Evolutionary conservation across 2,888 invertebrate species (phyloP).

Genomic region (Andricus quercusramuli): DNA sequence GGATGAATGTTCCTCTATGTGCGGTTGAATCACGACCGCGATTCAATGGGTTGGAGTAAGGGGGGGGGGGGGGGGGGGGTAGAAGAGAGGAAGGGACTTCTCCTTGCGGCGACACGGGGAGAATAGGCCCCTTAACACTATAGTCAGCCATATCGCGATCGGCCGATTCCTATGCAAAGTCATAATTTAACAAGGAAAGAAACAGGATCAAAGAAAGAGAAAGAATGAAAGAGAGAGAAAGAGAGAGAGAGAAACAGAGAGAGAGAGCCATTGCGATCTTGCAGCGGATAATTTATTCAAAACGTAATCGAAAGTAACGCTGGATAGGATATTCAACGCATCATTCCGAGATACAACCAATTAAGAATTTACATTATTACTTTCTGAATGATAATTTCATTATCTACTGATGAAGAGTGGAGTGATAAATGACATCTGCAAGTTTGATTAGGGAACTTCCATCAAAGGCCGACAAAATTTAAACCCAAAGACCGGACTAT

Average conservation of each 20-base stretch:
- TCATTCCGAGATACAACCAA: slow-evolving; percentile 12
- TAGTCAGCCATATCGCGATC: slow-evolving; percentile 52
- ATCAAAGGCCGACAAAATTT: too few species aligned
- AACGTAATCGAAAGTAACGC: slow-evolving; percentile 31
- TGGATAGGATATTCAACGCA: background rate
- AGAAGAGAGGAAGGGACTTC: slow-evolving; percentile 42
- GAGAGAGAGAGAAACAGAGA: slow-evolving; percentile 4
- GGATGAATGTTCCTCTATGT: slow-evolving; percentile 54
- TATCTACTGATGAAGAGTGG: background rate
- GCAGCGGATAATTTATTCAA: slow-evolving; percentile 22
- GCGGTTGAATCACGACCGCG: slow-evolving; percentile 57
- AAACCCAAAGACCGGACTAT: too few species aligned
- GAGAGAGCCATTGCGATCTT: slow-evolving; percentile 16
- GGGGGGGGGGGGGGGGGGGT: slow-evolving; percentile 38
- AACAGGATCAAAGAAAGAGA: slow-evolving; percentile 41
- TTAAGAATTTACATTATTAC: slow-evolving; percentile 25
- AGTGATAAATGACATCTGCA: background rate
- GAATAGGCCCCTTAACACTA: slow-evolving; percentile 46
- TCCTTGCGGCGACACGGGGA: slow-evolving; percentile 50
- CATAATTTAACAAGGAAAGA: slow-evolving; percentile 53
- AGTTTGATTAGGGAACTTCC: background rate
- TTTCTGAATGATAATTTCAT: background rate
- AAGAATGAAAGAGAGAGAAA: slow-evolving; percentile 18
- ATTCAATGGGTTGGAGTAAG: slow-evolving; percentile 45
- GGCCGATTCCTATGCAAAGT: slow-evolving; percentile 44